Conservation (phyloP, 2,113 vertebrate genomes). For the cattle (Bos taurus) region DNA sequence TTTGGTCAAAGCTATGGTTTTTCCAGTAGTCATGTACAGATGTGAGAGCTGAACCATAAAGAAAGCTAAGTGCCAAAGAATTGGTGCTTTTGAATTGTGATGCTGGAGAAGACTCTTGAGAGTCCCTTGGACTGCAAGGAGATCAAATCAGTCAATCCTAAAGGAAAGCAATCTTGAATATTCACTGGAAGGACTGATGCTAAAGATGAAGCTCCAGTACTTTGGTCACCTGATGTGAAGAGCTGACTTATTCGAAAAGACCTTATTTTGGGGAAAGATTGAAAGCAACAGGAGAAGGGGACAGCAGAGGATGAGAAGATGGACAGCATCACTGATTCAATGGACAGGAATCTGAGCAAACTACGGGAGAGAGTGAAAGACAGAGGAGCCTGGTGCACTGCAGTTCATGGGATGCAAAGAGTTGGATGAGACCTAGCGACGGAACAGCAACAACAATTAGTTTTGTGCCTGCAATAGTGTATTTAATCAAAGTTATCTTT, state of each 20-base stretch:
- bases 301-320: background rate
- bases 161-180: background rate
- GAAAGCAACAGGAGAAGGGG: background rate
- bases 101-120: background rate
- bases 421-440: rapidly evolving
- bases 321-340: background rate
- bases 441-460: background rate
- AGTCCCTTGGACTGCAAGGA: background rate
- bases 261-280: background rate
- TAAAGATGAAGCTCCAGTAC: background rate
- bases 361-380: background rate
- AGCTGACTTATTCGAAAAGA: background rate
- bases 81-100: background rate
- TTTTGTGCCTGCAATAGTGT: background rate
- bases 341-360: background rate
- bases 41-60: background rate
- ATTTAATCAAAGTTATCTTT: background rate
- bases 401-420: background rate
- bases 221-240: background rate
- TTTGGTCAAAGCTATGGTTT: background rate
- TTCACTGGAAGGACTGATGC: background rate
- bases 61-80: background rate
- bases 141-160: background rate
- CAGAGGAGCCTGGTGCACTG: background rate
- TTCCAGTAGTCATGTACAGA: background rate